Base-by-base conservation (phyloP, 2,888 invertebrate genomes). In the Zhuqinia jingwanae region DNA sequence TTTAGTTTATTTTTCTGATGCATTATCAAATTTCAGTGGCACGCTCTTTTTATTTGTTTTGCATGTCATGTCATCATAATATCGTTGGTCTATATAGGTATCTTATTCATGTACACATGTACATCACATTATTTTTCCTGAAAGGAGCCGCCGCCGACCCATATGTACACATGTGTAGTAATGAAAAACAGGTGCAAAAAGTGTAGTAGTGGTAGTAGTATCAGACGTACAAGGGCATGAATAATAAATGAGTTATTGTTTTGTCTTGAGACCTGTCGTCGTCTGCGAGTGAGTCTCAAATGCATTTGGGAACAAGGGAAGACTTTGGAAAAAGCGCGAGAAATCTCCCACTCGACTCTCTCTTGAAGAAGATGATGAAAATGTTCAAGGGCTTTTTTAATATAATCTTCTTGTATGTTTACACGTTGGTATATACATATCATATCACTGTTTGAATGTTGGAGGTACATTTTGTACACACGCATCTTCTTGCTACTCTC, bases 221-320 rank as follows among this genome's bases (percentile, higher is more conserved):
- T 8, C 36, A 6, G 36, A 36, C 8, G 8, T 36, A 36, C 36
- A 36, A 65, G 36, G 22, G 8, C 36, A 65, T 65, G 65, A 65
- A 65, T 65, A 65, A 13, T 27, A 65, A 65, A 65, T 65, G 65
- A 65, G 30, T 65, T 58, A 58, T 58, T 58, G 56, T 58, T 58
- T 58, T 22, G 10, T 58, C 56, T 22, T 17, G n/a, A n/a, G n/a
- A n/a, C 20, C 13, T 17, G 6, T 50, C 22, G 22, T 22, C 20
- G 8, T 17, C 22, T 20, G 17, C 17, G 2, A n/a, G n/a, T n/a
- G n/a, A n/a, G n/a, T 58, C 56, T 58, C 56, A 58, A 17, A 6
- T 53, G 53, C 15, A 15, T 1, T 53, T 53, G 53, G 15, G 5
- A 17, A 3, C 53, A n/a, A n/a, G n/a, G 1, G n/a, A n/a, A 53